These are phyloP conservation scores for Anneissia japonica DNA, from an alignment of 35 echinoderm and acorn worm species.

Conservation along the genomic window DNA sequence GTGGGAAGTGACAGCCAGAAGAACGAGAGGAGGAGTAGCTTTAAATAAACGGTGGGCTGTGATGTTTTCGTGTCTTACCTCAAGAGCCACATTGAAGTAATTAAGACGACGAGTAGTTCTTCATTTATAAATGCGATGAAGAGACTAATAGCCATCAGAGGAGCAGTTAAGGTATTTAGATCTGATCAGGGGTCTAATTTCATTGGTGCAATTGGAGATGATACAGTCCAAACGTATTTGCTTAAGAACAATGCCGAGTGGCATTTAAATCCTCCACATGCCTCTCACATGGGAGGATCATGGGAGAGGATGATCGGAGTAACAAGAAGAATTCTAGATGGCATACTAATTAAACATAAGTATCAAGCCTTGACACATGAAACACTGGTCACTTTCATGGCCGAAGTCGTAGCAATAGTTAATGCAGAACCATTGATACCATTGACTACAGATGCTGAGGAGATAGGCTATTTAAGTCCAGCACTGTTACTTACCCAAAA, in stretches of 20 bases:
- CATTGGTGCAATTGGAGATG: slow-evolving; percentile 4
- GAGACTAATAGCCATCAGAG: neutral
- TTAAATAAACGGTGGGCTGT: slow-evolving; percentile 19
- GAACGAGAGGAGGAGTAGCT: slow-evolving; percentile 23
- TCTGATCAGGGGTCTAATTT: slow-evolving; percentile 38
- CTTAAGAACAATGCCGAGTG: neutral
- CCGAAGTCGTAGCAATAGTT: slow-evolving; percentile 36
- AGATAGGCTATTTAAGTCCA: slow-evolving; percentile 19
- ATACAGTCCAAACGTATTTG: neutral
- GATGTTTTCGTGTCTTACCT: slow-evolving; percentile 13
- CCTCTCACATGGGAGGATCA: slow-evolving; percentile 12
- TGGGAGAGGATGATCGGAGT: slow-evolving; percentile 35
- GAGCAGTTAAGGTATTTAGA: slow-evolving; percentile 14
- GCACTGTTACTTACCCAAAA: slow-evolving; percentile 35
- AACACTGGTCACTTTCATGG: slow-evolving; percentile 20
- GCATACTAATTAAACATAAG: neutral
- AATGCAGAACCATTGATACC: slow-evolving; percentile 31
- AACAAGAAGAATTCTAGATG: slow-evolving; percentile 8
- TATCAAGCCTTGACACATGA: slow-evolving; percentile 3
- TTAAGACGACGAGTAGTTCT: neutral
- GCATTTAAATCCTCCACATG: slow-evolving; percentile 22
- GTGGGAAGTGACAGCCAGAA: neutral
- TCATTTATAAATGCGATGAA: slow-evolving; percentile 35
- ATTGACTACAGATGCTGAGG: slow-evolving; percentile 29
- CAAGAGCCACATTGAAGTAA: slow-evolving; percentile 28